Percentiles rank a stretch among this genome's conserved stretches.
Evolutionary conservation across 35 echinoderm and acorn worm genomes (phyloP).

Genomic region (Strongylocentrotus purpuratus): DNA sequence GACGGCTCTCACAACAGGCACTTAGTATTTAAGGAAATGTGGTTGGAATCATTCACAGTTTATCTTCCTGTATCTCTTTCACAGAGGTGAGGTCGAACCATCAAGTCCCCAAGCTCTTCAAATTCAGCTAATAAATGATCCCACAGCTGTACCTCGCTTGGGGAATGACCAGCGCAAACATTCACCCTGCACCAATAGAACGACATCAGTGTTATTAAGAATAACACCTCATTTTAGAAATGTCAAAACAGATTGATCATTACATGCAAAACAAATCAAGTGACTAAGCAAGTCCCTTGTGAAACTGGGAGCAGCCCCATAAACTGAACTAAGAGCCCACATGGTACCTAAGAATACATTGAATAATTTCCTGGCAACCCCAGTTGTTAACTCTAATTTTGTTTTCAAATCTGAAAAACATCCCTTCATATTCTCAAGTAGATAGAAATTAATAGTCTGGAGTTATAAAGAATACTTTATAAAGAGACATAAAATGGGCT

Average conservation of each 20-base stretch:
- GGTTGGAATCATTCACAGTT: constrained; percentile 10
- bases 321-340: background rate
- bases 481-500: too few relatives aligned
- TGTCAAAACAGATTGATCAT: background rate
- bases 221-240: background rate
- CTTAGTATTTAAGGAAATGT: background rate
- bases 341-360: too few relatives aligned
- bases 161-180: background rate
- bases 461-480: too few relatives aligned
- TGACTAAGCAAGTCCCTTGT: too few relatives aligned
- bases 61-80: background rate
- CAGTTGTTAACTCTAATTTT: too few relatives aligned
- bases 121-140: background rate
- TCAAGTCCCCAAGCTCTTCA: background rate
- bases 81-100: background rate
- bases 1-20: background rate
- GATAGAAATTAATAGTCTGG: too few relatives aligned
- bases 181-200: background rate
- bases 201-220: background rate
- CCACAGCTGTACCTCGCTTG: background rate
- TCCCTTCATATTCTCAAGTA: too few relatives aligned
- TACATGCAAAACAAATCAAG: too few relatives aligned
- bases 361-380: too few relatives aligned
- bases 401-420: too few relatives aligned
- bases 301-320: background rate